Base-by-base conservation (phyloP, 2,888 invertebrate species). In the Ophraella communa region DNA sequence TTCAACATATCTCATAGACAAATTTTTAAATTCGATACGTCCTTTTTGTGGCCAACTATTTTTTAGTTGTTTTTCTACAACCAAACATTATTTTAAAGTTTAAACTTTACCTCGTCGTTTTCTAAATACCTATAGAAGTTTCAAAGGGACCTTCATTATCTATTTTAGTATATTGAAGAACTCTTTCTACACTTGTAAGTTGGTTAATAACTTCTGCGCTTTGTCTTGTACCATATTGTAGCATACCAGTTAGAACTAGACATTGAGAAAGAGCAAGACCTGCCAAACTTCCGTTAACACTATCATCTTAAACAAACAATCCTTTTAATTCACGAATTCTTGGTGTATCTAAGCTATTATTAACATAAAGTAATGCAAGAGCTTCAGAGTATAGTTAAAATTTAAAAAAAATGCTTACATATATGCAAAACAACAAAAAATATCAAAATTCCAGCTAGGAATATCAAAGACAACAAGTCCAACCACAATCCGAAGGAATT, bases 181-280 rank as follows among this genome's bases (percentile, higher is more conserved):
- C 68, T 21, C 95, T 85, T 79, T 95, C 95, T 0, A 94, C 94
- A 56, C 90, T 89, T 1, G 89, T 91, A 87, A 91, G 89, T 74
- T 91, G 89, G 10, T 89, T 88, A 53, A 89, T 84, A 20, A 88
- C 87, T 77, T 94, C 94, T 0, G 93, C 91, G 35, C 90, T 87
- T 79, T 93, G 92, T 66, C 92, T 85, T 74, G 94, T 89, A 3
- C 92, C 92, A 82, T 91, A 88, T 77, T 93, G 93, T 62, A 94
- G 87, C 89, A 93, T 91, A 66, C 91, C 93, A 62, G 78, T 55
- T 3, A 66, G 17, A 20, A 63, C 42, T 1, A 63, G 11, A 4
- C 42, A 49, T 30, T 66, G 66, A n/a, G 59, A 76, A 17, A 78
- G 66, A 1, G 78, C 78, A n/a, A 78, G 56, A 42, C 78, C 78